Percentiles rank a stretch among this genome's conserved stretches.
Conservation (phyloP, 2,888 invertebrate species). For the Volucella zonaria region DNA sequence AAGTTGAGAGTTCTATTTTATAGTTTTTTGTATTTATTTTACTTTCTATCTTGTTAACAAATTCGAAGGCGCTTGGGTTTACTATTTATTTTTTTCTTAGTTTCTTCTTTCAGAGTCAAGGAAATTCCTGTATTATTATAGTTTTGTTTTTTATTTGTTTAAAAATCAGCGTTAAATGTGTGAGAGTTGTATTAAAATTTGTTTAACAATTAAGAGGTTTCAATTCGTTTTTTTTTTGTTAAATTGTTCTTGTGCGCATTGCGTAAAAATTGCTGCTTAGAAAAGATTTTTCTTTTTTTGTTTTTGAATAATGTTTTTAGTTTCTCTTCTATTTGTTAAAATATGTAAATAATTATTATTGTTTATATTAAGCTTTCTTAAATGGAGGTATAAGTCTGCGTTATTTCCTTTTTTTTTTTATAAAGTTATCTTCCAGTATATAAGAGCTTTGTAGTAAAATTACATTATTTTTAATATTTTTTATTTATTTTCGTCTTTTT, state of each 20-base stretch:
- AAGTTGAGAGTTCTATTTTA: constrained; percentile 10
- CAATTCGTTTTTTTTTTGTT: constrained; percentile 26
- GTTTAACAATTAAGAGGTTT: constrained; percentile 31
- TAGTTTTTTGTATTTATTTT: neutral
- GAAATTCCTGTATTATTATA: neutral
- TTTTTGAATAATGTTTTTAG: constrained; percentile 7
- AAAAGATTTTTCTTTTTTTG: constrained; percentile 27
- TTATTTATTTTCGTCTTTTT: neutral
- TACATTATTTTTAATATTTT: constrained; percentile 48
- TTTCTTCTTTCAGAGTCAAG: constrained; percentile 17
- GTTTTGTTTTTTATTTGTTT: neutral
- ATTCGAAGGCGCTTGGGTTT: constrained; percentile 71
- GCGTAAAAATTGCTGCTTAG: constrained; percentile 42
- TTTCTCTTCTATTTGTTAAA: constrained; percentile 35
- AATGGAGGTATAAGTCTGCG: constrained; percentile 64
- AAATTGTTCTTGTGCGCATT: constrained; percentile 56
- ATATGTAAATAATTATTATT: constrained; percentile 55
- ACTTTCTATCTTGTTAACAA: constrained; percentile 43
- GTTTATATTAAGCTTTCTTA: constrained; percentile 44
- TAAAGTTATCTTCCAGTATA: constrained; percentile 4
- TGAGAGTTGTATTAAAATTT: constrained; percentile 1
- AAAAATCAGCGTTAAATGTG: constrained; percentile 10
- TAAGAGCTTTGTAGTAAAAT: constrained; percentile 26
- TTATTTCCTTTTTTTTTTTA: constrained; percentile 26
- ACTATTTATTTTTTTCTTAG: constrained; percentile 23